These are phyloP conservation scores for Sapajus apella DNA, from an alignment of 2,113 vertebrate species.

Conservation along the genomic window DNA sequence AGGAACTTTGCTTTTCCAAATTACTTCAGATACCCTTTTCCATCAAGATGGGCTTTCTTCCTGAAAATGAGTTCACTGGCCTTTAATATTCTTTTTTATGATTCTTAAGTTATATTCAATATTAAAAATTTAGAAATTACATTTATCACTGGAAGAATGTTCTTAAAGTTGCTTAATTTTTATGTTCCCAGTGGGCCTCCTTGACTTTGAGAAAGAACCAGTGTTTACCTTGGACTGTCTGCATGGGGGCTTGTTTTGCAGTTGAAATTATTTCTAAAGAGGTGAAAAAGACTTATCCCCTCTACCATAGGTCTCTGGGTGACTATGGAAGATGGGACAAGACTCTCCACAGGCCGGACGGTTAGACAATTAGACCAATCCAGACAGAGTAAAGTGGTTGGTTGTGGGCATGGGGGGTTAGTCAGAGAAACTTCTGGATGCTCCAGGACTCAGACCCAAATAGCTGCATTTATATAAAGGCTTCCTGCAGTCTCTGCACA, in stretches of 20 bases:
- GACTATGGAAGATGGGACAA: neutral
- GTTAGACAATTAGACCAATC: too few species aligned
- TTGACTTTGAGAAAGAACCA: neutral
- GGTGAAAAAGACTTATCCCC: neutral
- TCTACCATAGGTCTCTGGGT: neutral
- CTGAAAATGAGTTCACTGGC: neutral
- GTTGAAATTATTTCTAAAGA: neutral
- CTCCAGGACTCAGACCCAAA: neutral
- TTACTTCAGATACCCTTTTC: neutral
- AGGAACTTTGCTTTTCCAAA: neutral
- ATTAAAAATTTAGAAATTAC: neutral
- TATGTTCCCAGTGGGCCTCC: neutral
- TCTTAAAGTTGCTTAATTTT: neutral
- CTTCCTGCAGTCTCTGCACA: neutral
- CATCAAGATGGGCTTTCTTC: neutral
- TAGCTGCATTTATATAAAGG: neutral
- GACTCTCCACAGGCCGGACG: neutral
- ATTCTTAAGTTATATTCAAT: neutral
- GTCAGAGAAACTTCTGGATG: conserved; percentile 8
- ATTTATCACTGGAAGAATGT: neutral
- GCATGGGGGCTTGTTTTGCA: neutral
- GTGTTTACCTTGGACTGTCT: neutral
- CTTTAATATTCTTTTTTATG: neutral
- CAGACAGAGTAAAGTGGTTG: neutral
- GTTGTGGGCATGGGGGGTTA: neutral